These are phyloP conservation scores for Tuta absoluta DNA, from an alignment of 2,888 invertebrate species.

Conservation along the genomic window DNA sequence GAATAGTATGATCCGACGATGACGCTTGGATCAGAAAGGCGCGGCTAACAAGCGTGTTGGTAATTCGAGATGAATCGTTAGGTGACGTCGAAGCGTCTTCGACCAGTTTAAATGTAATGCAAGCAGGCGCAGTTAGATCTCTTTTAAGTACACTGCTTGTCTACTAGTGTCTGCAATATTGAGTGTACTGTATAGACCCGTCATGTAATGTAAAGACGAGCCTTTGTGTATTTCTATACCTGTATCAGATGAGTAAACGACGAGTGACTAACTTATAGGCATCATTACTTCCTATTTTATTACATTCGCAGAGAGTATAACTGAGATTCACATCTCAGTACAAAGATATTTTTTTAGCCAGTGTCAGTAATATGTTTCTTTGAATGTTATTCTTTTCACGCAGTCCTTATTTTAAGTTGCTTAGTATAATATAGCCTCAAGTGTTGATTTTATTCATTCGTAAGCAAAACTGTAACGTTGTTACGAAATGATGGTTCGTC, in stretches of 20 bases:
- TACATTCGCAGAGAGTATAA: slow-evolving; percentile 22
- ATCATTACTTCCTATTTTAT: slow-evolving; percentile 33
- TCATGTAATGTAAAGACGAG: background rate
- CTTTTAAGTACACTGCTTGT: background rate
- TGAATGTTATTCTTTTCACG: too few species aligned
- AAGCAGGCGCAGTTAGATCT: background rate
- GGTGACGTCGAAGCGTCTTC: slow-evolving; percentile 34
- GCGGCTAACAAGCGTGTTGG: slow-evolving; percentile 43
- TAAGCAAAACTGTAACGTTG: background rate
- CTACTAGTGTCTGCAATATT: background rate
- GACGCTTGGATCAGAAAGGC: slow-evolving; percentile 41
- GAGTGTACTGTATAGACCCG: background rate
- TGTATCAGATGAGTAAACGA: slow-evolving; percentile 9
- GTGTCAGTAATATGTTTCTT: too few species aligned
- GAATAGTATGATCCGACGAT: slow-evolving; percentile 33
- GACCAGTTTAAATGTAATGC: slow-evolving; percentile 25
- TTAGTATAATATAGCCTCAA: background rate
- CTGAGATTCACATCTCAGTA: slow-evolving; percentile 23
- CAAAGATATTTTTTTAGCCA: too few species aligned
- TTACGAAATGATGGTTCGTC: background rate
- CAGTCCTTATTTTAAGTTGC: too few species aligned
- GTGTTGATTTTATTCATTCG: background rate
- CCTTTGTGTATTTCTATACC: too few species aligned
- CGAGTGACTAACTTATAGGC: slow-evolving; percentile 27
- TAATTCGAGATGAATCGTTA: slow-evolving; percentile 49